Percentiles rank a stretch among this genome's conserved stretches.
phyloP scores from a whole-genome alignment of 2,113 vertebrate genomes.

The Hirundichthys speculiger region DNA sequence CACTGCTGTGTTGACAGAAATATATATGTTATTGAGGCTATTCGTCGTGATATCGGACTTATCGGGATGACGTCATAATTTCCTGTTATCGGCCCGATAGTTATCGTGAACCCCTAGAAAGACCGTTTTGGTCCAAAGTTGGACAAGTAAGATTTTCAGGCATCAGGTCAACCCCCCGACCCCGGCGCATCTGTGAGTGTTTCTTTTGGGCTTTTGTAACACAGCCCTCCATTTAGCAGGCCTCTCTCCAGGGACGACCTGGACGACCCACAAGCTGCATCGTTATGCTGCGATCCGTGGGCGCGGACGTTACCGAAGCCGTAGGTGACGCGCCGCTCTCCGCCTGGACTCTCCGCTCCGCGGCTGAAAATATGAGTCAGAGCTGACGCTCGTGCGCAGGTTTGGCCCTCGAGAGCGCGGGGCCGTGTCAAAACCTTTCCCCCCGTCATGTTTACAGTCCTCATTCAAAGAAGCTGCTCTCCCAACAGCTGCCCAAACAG shows the following conservation, averaged over 20 bases:
- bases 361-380: constrained; percentile 63
- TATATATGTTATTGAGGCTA: too few species aligned
- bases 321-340: constrained; percentile 19
- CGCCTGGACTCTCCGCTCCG: constrained; percentile 43
- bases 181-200: constrained; percentile 8
- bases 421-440: constrained; percentile 62
- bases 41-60: too few species aligned
- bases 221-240: constrained; percentile 42
- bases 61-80: too few species aligned
- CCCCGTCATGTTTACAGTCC: constrained; percentile 71
- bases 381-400: constrained; percentile 49
- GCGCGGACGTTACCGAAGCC: constrained; percentile 30
- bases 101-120: too few species aligned
- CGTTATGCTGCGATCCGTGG: constrained; percentile 42
- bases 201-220: constrained; percentile 30
- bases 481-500: constrained; percentile 79
- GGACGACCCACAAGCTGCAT: constrained; percentile 43
- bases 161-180: constrained; percentile 49
- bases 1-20: too few species aligned
- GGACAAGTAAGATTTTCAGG: constrained; percentile 42
- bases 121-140: constrained; percentile 21
- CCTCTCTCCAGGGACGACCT: constrained; percentile 47
- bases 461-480: constrained; percentile 70
- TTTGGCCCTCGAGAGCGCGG: constrained; percentile 48
- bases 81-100: too few species aligned